A percentile compares a stretch with the other conserved stretches of the same genome.
These are phyloP conservation scores for Rallus limicola DNA, from an alignment of 2,113 vertebrate species.

Conservation along the genomic window DNA sequence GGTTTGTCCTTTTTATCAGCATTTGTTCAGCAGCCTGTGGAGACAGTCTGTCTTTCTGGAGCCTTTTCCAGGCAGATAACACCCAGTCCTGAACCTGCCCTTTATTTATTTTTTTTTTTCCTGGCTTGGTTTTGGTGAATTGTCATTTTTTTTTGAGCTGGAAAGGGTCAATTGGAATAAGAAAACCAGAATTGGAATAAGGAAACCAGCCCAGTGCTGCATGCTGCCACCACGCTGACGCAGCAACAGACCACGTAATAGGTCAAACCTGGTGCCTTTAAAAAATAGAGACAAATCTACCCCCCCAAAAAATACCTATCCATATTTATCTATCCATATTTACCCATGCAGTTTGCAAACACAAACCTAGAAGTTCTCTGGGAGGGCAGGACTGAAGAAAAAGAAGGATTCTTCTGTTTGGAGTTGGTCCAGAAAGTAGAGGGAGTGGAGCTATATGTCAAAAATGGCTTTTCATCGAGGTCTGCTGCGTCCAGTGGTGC, in stretches of 20 bases:
- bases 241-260: not conserved
- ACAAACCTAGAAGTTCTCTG: not conserved
- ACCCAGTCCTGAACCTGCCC: not conserved
- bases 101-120: not conserved
- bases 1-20: constrained; percentile 71
- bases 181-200: not conserved
- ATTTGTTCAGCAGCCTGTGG: constrained; percentile 68
- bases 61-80: constrained; percentile 50
- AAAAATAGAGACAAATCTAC: not conserved
- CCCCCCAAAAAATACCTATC: not conserved
- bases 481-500: not conserved
- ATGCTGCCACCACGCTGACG: not conserved
- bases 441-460: not conserved
- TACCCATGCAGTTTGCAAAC: not conserved
- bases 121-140: not conserved
- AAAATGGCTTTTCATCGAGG: constrained; percentile 8
- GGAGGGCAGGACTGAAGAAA: not conserved
- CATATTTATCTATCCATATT: not conserved
- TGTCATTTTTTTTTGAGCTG: not conserved
- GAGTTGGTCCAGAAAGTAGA: not conserved
- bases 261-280: not conserved
- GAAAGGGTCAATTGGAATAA: not conserved
- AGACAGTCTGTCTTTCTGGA: constrained; percentile 67
- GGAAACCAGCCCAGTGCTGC: not conserved
- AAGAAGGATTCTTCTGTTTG: not conserved